phyloP scores from a whole-genome alignment of 2,888 invertebrate genomes.

The Chrysolina haemoptera region DNA sequence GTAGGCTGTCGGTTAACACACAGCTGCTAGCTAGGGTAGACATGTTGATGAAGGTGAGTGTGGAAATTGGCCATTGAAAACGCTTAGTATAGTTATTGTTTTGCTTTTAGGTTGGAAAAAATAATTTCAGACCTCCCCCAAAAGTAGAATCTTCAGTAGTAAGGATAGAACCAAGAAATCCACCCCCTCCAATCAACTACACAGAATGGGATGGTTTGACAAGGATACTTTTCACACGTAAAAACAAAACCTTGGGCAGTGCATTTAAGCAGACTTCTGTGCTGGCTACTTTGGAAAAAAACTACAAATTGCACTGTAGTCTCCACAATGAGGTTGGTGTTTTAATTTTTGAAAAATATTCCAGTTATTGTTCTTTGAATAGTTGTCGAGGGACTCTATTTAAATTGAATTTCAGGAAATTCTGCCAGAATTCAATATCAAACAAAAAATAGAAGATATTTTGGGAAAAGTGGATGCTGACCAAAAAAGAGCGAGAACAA shows the following conservation, averaged over 20 bases:
- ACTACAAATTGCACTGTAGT: conserved; percentile 91
- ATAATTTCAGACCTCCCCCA: conserved; percentile 98
- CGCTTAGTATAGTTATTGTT: not conserved
- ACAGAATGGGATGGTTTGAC: conserved; percentile 99
- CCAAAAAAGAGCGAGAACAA: conserved; percentile 87
- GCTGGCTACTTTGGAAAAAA: conserved; percentile 88
- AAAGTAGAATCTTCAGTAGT: conserved; percentile 99
- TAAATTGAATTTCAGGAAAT: conserved; percentile 75
- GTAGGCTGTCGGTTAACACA: conserved; percentile 95
- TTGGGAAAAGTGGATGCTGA: conserved; percentile 79
- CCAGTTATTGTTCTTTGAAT: no score
- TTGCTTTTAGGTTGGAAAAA: conserved; percentile 87
- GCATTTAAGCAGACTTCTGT: conserved; percentile 91
- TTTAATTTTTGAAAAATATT: not conserved
- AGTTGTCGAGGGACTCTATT: not conserved
- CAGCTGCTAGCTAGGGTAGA: conserved; percentile 96
- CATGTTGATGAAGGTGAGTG: conserved; percentile 90
- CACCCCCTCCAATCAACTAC: conserved; percentile 96
- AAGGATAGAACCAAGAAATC: conserved; percentile 96
- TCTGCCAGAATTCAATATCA: conserved; percentile 85
- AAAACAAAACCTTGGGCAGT: conserved; percentile 96
- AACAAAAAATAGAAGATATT: conserved; percentile 83
- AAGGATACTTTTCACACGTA: conserved; percentile 93
- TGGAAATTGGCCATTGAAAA: not conserved
- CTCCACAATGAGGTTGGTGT: conserved; percentile 81